Evolutionary conservation across 2,113 vertebrate species (phyloP).

Genomic region (Holacanthus passer): DNA sequence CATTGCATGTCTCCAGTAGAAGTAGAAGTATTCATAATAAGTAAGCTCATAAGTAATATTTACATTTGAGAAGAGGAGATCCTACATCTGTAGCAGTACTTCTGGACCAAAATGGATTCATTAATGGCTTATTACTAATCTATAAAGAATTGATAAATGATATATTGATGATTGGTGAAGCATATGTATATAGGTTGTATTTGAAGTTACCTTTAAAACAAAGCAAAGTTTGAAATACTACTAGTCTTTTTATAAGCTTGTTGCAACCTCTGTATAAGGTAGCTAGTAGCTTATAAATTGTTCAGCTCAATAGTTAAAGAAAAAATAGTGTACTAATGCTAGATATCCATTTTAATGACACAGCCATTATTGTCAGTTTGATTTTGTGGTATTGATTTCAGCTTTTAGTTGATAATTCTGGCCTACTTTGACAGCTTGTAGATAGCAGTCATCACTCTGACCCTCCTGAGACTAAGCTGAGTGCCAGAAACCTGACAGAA

Average conservation of each 20-base stretch:
- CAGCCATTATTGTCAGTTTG: constrained; percentile 41
- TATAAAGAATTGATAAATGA: not conserved
- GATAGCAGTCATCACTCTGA: constrained; percentile 57
- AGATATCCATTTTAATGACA: not conserved
- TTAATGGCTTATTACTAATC: not conserved
- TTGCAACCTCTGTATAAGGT: not conserved
- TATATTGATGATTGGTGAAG: not conserved
- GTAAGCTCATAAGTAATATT: no score
- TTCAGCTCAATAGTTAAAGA: not conserved
- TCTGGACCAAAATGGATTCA: not conserved
- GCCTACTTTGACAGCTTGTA: constrained; percentile 62
- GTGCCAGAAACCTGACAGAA: constrained; percentile 64
- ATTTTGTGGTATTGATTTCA: constrained; percentile 57
- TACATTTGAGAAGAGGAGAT: not conserved
- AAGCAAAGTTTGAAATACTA: not conserved
- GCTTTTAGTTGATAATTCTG: constrained; percentile 51
- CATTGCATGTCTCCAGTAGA: not conserved
- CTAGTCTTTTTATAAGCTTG: not conserved
- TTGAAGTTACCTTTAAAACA: not conserved
- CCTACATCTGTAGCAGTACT: no score
- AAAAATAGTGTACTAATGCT: not conserved
- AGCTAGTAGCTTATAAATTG: not conserved
- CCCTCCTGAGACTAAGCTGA: constrained; percentile 56
- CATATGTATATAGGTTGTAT: no score
- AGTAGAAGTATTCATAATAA: no score